Conservation (phyloP, 2,113 vertebrate species). For the Marcusenius ussheri region DNA sequence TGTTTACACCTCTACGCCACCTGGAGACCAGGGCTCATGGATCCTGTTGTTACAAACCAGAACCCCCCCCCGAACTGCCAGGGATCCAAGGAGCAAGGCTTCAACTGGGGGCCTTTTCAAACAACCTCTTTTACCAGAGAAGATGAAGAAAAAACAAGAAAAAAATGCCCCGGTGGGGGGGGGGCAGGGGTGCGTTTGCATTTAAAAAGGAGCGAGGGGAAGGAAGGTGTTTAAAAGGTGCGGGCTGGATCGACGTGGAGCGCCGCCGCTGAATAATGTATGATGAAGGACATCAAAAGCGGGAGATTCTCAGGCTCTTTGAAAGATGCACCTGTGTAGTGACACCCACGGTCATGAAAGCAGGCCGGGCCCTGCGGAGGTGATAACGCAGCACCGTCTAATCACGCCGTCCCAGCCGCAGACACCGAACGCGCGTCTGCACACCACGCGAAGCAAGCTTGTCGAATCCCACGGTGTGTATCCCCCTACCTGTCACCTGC, state of each 20-base stretch:
- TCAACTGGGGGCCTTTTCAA: neutral
- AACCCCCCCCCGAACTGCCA: neutral
- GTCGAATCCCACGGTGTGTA: neutral
- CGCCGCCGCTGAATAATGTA: conserved; percentile 21
- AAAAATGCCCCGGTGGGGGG: neutral
- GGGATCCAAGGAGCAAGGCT: neutral
- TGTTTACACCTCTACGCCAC: neutral
- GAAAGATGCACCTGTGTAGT: conserved; percentile 11
- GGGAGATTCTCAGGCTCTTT: conserved; percentile 1
- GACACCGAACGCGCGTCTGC: neutral
- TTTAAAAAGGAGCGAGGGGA: conserved; percentile 11
- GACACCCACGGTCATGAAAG: neutral
- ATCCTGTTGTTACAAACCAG: neutral
- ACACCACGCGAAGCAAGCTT: neutral
- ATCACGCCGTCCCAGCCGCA: neutral
- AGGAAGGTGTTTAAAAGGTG: neutral
- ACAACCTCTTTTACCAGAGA: neutral
- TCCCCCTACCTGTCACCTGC: neutral
- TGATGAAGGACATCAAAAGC: conserved; percentile 23
- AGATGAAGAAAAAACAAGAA: neutral
- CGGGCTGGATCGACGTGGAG: neutral
- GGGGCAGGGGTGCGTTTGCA: neutral
- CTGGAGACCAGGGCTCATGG: neutral
- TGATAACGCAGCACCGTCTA: neutral
- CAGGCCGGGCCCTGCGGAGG: neutral